phyloP scores from a whole-genome alignment of 2,113 vertebrate species.

The Phalacrocorax aristotelis region DNA sequence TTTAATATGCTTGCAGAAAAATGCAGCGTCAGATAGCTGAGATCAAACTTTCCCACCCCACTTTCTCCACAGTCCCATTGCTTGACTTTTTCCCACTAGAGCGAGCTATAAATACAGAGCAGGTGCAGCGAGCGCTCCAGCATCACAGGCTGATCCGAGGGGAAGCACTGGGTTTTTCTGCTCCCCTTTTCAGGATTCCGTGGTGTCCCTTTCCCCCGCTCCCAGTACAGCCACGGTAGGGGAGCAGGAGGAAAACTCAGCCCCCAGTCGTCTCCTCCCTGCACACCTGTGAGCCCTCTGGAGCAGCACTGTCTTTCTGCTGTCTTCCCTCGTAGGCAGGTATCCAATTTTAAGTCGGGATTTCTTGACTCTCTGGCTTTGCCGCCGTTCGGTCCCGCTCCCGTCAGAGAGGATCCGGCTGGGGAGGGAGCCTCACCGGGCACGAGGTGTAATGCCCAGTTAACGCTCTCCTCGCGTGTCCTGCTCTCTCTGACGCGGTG shows the following conservation, averaged over 20 bases:
- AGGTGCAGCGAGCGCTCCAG: background rate
- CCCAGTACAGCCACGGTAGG: background rate
- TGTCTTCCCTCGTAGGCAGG: background rate
- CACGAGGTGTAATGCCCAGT: background rate
- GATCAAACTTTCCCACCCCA: background rate
- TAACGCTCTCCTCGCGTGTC: accelerated
- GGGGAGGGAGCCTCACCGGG: background rate
- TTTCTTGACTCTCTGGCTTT: background rate
- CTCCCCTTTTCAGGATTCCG: background rate
- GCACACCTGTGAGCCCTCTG: background rate
- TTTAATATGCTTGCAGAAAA: background rate
- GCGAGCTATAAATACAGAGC: background rate
- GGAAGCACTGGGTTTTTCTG: background rate
- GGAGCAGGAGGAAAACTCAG: background rate
- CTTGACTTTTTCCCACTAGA: background rate
- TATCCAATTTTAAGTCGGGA: background rate
- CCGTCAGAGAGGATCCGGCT: background rate
- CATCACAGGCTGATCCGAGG: accelerated
- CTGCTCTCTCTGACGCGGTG: background rate
- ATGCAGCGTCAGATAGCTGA: background rate
- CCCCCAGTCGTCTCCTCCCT: background rate
- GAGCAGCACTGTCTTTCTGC: background rate
- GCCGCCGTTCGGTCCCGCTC: background rate
- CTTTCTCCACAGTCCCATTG: background rate
- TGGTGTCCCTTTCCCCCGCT: background rate